A percentile compares a stretch with the other conserved stretches of the same genome.
phyloP scores from a whole-genome alignment of 2,888 invertebrate genomes.

The Agrotis clavis region DNA sequence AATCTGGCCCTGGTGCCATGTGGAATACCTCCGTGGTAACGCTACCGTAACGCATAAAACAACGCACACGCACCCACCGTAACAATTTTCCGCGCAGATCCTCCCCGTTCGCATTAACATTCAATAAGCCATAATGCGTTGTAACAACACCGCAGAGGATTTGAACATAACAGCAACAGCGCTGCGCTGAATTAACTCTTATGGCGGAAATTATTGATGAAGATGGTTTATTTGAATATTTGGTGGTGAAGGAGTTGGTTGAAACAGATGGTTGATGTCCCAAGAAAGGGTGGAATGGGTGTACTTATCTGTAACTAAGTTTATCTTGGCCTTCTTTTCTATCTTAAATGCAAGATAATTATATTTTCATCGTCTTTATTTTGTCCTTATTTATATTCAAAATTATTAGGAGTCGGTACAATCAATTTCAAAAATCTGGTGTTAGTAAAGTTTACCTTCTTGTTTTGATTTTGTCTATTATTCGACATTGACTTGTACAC shows the following conservation, averaged over 20 bases:
- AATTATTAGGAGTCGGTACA: no score
- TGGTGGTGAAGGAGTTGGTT: slow-evolving; percentile 4
- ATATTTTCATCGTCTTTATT: no score
- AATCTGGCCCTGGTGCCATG: no score
- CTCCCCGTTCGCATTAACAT: slow-evolving; percentile 77
- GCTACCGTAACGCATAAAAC: slow-evolving; percentile 23
- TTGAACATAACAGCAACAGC: slow-evolving; percentile 54
- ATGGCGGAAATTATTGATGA: slow-evolving; percentile 30
- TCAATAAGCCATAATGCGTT: slow-evolving; percentile 80
- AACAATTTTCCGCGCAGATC: slow-evolving; percentile 65
- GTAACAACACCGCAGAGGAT: slow-evolving; percentile 70
- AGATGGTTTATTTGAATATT: slow-evolving; percentile 33
- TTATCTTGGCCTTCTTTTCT: background rate
- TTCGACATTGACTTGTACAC: background rate
- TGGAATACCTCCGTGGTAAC: no score
- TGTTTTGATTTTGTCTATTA: background rate
- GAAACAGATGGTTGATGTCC: slow-evolving; percentile 38
- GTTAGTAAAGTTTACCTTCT: background rate
- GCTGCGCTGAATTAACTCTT: slow-evolving; percentile 45
- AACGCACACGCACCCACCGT: slow-evolving; percentile 56
- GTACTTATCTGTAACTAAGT: background rate
- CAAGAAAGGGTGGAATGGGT: background rate
- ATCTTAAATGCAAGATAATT: no score
- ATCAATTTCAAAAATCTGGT: no score
- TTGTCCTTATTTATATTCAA: no score